phyloP scores from a whole-genome alignment of 1,140 invertebrate genomes.

The Zophobas morio region DNA sequence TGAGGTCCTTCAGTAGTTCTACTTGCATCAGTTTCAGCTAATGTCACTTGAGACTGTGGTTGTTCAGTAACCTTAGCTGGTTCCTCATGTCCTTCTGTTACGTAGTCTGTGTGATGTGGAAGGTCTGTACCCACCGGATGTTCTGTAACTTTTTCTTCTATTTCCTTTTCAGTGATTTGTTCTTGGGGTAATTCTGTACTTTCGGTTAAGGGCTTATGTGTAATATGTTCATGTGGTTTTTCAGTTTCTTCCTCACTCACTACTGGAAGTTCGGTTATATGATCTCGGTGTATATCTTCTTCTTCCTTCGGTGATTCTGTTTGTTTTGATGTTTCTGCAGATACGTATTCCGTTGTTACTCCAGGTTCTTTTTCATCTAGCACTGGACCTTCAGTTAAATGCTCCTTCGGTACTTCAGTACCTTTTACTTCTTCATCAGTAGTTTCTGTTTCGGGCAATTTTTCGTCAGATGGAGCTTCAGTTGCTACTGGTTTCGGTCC shows the following conservation, averaged over 20 bases:
- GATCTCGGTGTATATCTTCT: not conserved
- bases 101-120: not conserved
- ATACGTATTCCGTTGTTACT: not conserved
- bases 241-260: conserved; percentile 56
- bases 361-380: not conserved
- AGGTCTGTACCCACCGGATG: conserved; percentile 10
- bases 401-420: not conserved
- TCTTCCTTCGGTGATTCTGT: not conserved
- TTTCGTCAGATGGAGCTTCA: not conserved
- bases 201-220: not conserved
- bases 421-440: conserved; percentile 9
- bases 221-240: conserved; percentile 51
- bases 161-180: conserved; percentile 8
- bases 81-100: conserved; percentile 2
- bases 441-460: not conserved
- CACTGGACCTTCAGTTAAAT: too few species aligned
- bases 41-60: conserved; percentile 13
- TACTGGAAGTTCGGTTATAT: conserved; percentile 44
- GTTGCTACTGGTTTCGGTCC: not conserved
- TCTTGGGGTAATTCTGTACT: conserved; percentile 8
- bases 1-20: conserved; percentile 52
- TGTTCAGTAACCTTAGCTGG: conserved; percentile 16
- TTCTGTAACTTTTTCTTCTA: conserved; percentile 39
- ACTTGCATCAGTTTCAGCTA: conserved; percentile 47
- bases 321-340: too few species aligned